Base-by-base conservation (phyloP, 2,113 vertebrate genomes). In the Cheilinus undulatus region DNA sequence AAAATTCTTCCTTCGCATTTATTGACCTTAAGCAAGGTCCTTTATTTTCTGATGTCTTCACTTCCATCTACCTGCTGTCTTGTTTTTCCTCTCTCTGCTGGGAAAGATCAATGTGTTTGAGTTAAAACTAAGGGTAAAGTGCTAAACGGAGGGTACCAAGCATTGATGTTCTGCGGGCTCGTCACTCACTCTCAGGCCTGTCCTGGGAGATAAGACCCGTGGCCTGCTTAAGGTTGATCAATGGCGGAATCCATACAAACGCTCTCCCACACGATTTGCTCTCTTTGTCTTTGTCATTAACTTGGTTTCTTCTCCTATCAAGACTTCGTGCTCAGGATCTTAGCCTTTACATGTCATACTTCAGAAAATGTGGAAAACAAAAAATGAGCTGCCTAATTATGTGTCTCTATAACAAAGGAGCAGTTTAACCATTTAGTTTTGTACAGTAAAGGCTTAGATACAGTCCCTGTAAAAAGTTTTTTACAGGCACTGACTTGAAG, bases 151-250 rank as follows among this genome's bases (percentile, higher is more conserved):
- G 74, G 40, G 50, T 23, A 38, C 59, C 52, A 38, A 63, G 50
- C 73, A 82, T 78, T 78, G 86, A 87, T 79, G 78, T 77, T 73
- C 56, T 68, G 66, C 78, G 60, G 56, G 69, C 57, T 83, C 50
- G 53, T 86, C 85, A 73, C 67, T 89, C 85, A 78, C 75, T 78
- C 80, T 71, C 67, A 20, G 70, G 65, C 54, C 83, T 66, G 79
- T 85, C 81, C 76, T 57, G 59, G 17, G 72, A 83, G 90, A 91
- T 86, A 86, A 87, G 80, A 69, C 65, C 73, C n/a, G 20, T 68
- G 75, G 71, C 86, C 82, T 58, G 69, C 80, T 84, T 74, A 45
- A 75, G 57, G 64, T 77, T 86, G 89, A 92, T 92, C 82, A 75
- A 82, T 91, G 74, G 61, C 56, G 27, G 32, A 57, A 88, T 88